Percentiles rank a stretch among this genome's conserved stretches.
phyloP scores from a whole-genome alignment of 2,888 invertebrate species.

The Myathropa florea region DNA sequence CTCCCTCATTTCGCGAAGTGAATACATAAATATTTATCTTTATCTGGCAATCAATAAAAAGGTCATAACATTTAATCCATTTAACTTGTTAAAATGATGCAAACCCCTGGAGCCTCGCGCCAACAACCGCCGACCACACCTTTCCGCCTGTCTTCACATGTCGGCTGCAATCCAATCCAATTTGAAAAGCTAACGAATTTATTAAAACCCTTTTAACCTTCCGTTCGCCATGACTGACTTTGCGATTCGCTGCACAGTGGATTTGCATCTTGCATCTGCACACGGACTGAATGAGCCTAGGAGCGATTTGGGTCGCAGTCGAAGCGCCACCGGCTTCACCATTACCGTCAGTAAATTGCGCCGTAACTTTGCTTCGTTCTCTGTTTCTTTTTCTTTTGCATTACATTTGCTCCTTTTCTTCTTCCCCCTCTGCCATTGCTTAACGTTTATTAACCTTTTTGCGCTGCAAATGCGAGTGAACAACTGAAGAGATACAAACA shows the following conservation, averaged over 20 bases:
- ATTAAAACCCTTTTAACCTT: slow-evolving; percentile 67
- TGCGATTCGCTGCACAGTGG: slow-evolving; percentile 29
- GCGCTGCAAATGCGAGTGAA: slow-evolving; percentile 23
- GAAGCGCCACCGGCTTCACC: slow-evolving; percentile 49
- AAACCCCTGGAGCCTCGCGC: background rate
- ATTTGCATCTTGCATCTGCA: slow-evolving; percentile 49
- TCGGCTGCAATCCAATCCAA: slow-evolving; percentile 6
- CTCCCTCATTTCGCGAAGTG: background rate
- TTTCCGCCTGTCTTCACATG: slow-evolving; percentile 3
- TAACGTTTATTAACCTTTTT: slow-evolving; percentile 59
- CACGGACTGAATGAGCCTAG: slow-evolving; percentile 13
- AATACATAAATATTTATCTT: background rate
- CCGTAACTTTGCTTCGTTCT: slow-evolving; percentile 20
- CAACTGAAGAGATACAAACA: slow-evolving; percentile 32
- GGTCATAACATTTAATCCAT: background rate
- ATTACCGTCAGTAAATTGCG: slow-evolving; percentile 25
- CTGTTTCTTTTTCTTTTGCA: background rate
- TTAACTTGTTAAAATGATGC: background rate
- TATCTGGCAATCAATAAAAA: background rate
- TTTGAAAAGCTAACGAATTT: slow-evolving; percentile 42
- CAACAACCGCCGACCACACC: background rate
- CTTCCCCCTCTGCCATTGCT: slow-evolving; percentile 15
- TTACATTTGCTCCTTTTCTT: background rate
- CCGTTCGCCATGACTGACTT: slow-evolving; percentile 44
- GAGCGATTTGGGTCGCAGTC: slow-evolving; percentile 52